Evolutionary conservation across 2,113 vertebrate genomes (phyloP).

Genomic region (Odontesthes bonariensis): DNA sequence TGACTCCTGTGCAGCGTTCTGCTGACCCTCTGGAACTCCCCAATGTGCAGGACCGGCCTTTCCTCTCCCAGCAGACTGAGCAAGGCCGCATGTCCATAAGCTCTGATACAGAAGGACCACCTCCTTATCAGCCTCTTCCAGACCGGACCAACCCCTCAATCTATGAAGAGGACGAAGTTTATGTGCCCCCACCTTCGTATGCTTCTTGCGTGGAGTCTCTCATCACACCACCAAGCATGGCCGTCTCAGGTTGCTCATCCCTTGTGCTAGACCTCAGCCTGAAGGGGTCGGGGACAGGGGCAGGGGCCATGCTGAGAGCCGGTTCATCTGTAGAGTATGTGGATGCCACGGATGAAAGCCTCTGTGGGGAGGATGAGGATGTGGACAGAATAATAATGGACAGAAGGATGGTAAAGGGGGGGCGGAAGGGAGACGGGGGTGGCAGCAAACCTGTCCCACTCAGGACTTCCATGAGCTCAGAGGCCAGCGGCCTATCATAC

Average conservation of each 20-base stretch:
- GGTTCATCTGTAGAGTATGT: slow-evolving; percentile 75
- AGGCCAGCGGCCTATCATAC: slow-evolving; percentile 95
- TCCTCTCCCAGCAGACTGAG: slow-evolving; percentile 88
- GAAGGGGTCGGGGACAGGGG: slow-evolving; percentile 48
- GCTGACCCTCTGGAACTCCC: slow-evolving; percentile 82
- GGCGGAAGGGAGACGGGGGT: slow-evolving; percentile 33
- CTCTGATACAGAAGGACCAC: slow-evolving; percentile 90
- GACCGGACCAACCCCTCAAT: slow-evolving; percentile 92
- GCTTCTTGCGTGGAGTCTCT: slow-evolving; percentile 80
- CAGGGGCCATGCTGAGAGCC: slow-evolving; percentile 50
- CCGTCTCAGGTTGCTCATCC: slow-evolving; percentile 50
- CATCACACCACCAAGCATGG: slow-evolving; percentile 64
- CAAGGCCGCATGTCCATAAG: slow-evolving; percentile 93
- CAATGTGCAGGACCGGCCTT: slow-evolving; percentile 79
- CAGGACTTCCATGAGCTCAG: slow-evolving; percentile 91
- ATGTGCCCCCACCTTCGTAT: slow-evolving; percentile 73
- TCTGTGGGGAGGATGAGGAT: slow-evolving; percentile 75
- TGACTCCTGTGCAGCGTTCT: slow-evolving; percentile 93
- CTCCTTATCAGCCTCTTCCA: slow-evolving; percentile 84
- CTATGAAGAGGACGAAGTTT: slow-evolving; percentile 91
- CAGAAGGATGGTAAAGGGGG: slow-evolving; percentile 38
- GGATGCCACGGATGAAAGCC: slow-evolving; percentile 74
- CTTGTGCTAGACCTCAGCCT: slow-evolving; percentile 69
- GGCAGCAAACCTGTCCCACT: slow-evolving; percentile 50
- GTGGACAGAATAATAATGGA: slow-evolving; percentile 74